Evolutionary conservation across 2,797 vertebrate genomes (phyloP), one percentile per base, ranked within the genome.

Genomic region (Siniperca scherzeri): DNA sequence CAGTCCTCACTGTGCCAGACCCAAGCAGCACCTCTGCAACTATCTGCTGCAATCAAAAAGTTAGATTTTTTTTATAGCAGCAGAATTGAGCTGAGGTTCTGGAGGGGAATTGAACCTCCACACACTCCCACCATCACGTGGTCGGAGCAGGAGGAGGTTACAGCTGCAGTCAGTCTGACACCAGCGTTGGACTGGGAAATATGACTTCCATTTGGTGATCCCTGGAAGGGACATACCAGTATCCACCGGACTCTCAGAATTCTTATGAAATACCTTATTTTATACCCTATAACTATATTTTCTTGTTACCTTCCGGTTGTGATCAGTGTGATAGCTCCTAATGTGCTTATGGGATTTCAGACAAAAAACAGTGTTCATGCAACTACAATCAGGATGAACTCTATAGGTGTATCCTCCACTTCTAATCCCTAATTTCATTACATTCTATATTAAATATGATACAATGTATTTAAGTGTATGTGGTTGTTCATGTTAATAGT

Each of bases 61-160:
- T 89, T 88, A 66, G 80, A 83, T 90, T 94, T 94, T 94, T 94
- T 95, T 95, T 94, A 93, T 93, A 93, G 94, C 85, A 74, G 88
- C 83, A 89, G 94, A 94, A 94, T 95, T 93, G 91, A 87, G 92
- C 90, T 87, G 84, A 70, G 92, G 93, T 95, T 94, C 91, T 95
- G 93, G 95, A 95, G 95, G 93, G 92, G 95, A 97, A 96, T 96
- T 95, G 95, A 96, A 96, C 95, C 90, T 94, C 80, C 92, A 96
- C 93, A 93, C 95, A 96, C 96, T 96, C 97, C 96, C 96, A 95
- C 95, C 71, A 44, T 97, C 96, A 97, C 96, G 96, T 97, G 97
- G 93, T 96, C 19, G 61, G 91, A 95, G 94, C 95, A 96, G 96
- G 91, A 96, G 95, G 95, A 90, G 95, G 92, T 91, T 93, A 91